A percentile compares a stretch with the other conserved stretches of the same genome.
phyloP scores from a whole-genome alignment of 2,888 invertebrate genomes.

The Celastrina argiolus region DNA sequence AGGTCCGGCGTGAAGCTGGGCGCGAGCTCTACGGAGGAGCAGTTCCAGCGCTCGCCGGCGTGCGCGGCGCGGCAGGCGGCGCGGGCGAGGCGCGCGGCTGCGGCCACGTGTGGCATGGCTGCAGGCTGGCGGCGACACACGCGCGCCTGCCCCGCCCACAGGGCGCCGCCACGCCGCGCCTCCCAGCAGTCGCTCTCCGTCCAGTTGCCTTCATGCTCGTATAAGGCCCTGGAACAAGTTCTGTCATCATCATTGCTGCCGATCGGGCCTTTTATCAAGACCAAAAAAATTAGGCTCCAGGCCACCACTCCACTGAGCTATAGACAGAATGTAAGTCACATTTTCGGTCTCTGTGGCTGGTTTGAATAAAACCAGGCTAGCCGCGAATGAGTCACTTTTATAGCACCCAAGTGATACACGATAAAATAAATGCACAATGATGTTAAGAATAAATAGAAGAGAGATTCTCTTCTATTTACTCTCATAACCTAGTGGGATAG shows the following conservation, averaged over 20 bases:
- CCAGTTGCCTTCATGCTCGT: conserved; percentile 70
- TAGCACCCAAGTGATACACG: too few relatives aligned
- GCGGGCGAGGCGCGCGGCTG: conserved; percentile 83
- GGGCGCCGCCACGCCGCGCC: conserved; percentile 67
- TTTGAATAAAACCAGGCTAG: too few relatives aligned
- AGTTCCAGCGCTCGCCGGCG: conserved; percentile 88
- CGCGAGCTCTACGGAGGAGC: conserved; percentile 84
- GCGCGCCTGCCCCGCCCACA: conserved; percentile 81
- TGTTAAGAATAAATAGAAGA: too few relatives aligned
- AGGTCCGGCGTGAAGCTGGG: conserved; percentile 87
- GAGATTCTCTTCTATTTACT: too few relatives aligned
- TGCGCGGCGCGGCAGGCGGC: conserved; percentile 85
- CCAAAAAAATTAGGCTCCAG: too few relatives aligned
- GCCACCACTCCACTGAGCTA: too few relatives aligned
- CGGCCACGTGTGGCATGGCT: conserved; percentile 86
- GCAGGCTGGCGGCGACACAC: conserved; percentile 81
- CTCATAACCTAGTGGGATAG: too few relatives aligned
- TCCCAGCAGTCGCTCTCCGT: conserved; percentile 62
- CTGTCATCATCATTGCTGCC: background rate
- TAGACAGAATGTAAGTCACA: too few relatives aligned
- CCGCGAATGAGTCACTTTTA: too few relatives aligned
- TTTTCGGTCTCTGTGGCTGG: too few relatives aligned
- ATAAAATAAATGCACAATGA: too few relatives aligned
- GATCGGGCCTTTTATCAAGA: too few relatives aligned
- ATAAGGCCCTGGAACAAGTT: conserved; percentile 49